A percentile compares a stretch with the other conserved stretches of the same genome.
phyloP scores from a whole-genome alignment of 2,797 vertebrate species.

The Remorina albescens region DNA sequence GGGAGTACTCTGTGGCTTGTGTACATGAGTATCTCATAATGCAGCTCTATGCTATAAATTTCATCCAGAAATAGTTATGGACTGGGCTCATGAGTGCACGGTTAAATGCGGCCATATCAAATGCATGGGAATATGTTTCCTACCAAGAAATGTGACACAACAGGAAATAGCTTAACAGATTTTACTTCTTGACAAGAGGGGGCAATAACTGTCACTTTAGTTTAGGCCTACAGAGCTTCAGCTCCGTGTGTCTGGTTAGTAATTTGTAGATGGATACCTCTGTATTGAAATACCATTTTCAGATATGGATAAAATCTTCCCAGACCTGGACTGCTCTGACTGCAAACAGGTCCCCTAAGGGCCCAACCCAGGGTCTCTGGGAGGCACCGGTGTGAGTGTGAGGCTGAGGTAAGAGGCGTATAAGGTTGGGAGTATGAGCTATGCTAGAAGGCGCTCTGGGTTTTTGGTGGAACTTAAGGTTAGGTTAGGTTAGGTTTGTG shows the following conservation, averaged over 20 bases:
- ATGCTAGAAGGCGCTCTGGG: slow-evolving; percentile 47
- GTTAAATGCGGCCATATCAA: slow-evolving; percentile 83
- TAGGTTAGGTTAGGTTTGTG: slow-evolving; percentile 65
- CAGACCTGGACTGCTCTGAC: slow-evolving; percentile 45
- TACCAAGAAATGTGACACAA: slow-evolving; percentile 88
- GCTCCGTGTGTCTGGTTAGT: slow-evolving; percentile 80
- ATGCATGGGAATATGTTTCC: slow-evolving; percentile 84
- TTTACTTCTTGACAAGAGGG: slow-evolving; percentile 80
- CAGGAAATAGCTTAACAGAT: slow-evolving; percentile 87
- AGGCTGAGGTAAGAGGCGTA: slow-evolving; percentile 59
- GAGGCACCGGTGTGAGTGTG: slow-evolving; percentile 69
- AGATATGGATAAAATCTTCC: slow-evolving; percentile 67
- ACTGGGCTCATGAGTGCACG: slow-evolving; percentile 71
- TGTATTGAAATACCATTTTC: slow-evolving; percentile 75
- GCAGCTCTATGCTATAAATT: slow-evolving; percentile 73
- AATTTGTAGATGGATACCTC: slow-evolving; percentile 76
- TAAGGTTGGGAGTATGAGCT: slow-evolving; percentile 47
- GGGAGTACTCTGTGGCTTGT: slow-evolving; percentile 57
- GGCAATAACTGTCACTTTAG: slow-evolving; percentile 88
- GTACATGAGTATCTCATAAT: slow-evolving; percentile 76
- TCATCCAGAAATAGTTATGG: slow-evolving; percentile 76
- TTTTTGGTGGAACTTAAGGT: slow-evolving; percentile 59
- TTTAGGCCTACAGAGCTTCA: slow-evolving; percentile 82
- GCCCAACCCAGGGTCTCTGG: slow-evolving; percentile 32
- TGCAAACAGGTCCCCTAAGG: slow-evolving; percentile 46